Evolutionary conservation across 2,888 invertebrate species (phyloP).

Genomic region (Syritta pipiens): DNA sequence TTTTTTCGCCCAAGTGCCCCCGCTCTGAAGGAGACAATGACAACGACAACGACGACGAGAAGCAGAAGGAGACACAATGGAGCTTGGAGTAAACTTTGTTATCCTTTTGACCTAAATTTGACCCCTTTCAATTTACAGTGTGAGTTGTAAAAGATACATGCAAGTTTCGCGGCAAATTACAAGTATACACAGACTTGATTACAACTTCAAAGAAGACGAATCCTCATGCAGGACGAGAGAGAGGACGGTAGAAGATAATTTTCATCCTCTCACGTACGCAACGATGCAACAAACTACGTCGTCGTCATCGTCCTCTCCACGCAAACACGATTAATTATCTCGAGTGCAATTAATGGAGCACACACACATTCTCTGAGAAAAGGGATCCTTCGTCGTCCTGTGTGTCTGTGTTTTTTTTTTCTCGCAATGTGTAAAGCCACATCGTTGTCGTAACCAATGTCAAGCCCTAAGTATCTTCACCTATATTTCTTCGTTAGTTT

Average conservation of each 20-base stretch:
- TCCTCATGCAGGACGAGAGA: not conserved
- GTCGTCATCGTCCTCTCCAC: too few species aligned
- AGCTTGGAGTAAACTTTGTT: conserved; percentile 4
- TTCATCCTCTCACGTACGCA: conserved; percentile 5
- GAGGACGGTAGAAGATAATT: not conserved
- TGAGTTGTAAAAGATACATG: not conserved
- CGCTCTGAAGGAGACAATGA: too few species aligned
- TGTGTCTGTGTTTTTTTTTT: too few species aligned
- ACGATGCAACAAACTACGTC: conserved; percentile 29
- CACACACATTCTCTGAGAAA: not conserved
- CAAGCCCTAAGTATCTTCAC: conserved; percentile 54
- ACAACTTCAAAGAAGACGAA: not conserved
- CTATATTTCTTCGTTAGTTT: conserved; percentile 29
- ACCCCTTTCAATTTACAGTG: not conserved
- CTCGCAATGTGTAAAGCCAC: conserved; percentile 32
- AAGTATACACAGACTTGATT: conserved; percentile 25
- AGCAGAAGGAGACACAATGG: not conserved
- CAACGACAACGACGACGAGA: too few species aligned
- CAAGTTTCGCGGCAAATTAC: conserved; percentile 12
- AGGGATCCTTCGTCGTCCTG: not conserved
- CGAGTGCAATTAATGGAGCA: conserved; percentile 53
- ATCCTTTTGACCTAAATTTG: conserved; percentile 34
- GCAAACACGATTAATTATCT: conserved; percentile 63
- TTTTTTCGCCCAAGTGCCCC: not conserved
- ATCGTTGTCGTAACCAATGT: conserved; percentile 55